These are phyloP conservation scores for Dilophus febrilis DNA, from an alignment of 2,888 invertebrate species.

Conservation along the genomic window DNA sequence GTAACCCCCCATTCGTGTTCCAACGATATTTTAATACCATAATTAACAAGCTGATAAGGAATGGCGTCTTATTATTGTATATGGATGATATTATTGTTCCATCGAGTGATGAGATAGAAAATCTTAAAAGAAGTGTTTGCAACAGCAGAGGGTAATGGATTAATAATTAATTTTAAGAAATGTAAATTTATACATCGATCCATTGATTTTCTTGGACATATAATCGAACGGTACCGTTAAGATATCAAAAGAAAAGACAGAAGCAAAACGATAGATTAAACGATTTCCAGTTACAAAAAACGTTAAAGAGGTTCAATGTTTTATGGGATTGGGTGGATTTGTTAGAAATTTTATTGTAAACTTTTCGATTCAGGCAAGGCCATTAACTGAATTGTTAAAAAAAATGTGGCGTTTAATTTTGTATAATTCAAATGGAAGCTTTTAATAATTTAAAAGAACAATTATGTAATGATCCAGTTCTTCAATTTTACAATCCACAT, in stretches of 20 bases:
- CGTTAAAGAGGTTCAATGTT: not conserved
- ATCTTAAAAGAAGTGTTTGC: not conserved
- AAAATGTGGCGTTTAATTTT: not conserved
- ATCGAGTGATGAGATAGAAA: not conserved
- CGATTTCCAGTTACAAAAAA: not conserved
- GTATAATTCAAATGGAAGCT: not conserved
- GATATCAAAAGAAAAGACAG: not conserved
- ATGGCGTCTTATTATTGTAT: not conserved
- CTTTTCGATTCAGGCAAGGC: not conserved
- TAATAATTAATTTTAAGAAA: not conserved
- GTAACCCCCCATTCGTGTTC: not conserved
- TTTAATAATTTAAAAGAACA: not conserved
- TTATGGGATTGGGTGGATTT: not conserved
- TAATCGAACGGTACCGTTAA: not conserved
- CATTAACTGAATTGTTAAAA: not conserved
- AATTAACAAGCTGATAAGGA: not conserved
- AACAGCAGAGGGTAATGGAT: not conserved
- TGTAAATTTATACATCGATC: not conserved
- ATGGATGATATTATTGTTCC: not conserved
- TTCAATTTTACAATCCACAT: not conserved
- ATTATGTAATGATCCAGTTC: not conserved
- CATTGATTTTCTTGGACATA: not conserved
- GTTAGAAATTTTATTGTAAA: not conserved
- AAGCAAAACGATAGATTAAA: not conserved
- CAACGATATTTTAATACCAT: not conserved